Evolutionary conservation across 2,797 vertebrate species (phyloP), one percentile per base, ranked within the genome.

Genomic region (Melanogrammus aeglefinus): DNA sequence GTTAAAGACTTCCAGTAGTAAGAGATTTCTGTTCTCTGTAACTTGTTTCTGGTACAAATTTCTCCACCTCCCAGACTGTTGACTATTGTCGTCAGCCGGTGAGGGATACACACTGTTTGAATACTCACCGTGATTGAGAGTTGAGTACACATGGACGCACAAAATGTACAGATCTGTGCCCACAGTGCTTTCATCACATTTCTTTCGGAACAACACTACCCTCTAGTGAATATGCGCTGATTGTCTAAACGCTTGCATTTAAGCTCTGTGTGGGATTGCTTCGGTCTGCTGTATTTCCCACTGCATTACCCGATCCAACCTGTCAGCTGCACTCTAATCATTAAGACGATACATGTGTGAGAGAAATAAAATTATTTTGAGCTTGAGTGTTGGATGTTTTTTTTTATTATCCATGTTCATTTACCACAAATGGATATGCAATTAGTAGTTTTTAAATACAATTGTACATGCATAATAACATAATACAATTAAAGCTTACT

Each of bases 321-420:
- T 90, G 94, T 91, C 92, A 93, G 94, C 93, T 94, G 94, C 94
- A 95, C 92, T 94, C 93, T 87, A 92, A 91, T 86, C 91, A 95
- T 94, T 88, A 10, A 92, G 90, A 95, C 84, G 96, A 94, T 97
- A 95, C 82, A 91, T 93, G 63, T 66, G 63, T 92, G 92, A 95
- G 93, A 94, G 94, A 96, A 98, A 98, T 97, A 96, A 97, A 97
- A 92, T 93, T 94, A 94, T 95, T 96, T 98, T 97, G 95, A 97
- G 96, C 96, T 96, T 95, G 95, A 88, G 83, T 88, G 21, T 85
- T 24, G 66, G 69, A 24, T 38, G 16, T 81, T 77, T 83, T n/a
- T 31, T 29, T 79, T 82, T 78, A 79, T 72, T 81, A 79, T 44
- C 5, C 3, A 47, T 78, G 35, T 36, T 73, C 2, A 4, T 21